These are phyloP conservation scores for Spondyliosoma cantharus DNA, from an alignment of 2,797 vertebrate genomes.

Conservation along the genomic window DNA sequence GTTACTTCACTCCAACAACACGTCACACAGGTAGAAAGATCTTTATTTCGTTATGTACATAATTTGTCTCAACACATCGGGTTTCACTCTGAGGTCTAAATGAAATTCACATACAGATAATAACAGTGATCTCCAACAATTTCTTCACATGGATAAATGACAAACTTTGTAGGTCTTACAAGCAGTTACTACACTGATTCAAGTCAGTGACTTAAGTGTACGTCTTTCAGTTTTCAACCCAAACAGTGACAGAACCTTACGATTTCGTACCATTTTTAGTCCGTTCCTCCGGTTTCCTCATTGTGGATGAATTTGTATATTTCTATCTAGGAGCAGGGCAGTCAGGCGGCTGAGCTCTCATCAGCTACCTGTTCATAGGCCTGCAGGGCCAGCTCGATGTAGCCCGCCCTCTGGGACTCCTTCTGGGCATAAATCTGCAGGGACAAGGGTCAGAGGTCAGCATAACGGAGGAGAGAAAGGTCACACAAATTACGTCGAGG, in stretches of 20 bases:
- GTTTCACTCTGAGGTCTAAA: constrained; percentile 6
- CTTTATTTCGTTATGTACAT: constrained; percentile 69
- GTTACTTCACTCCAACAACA: constrained; percentile 25
- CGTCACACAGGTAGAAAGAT: constrained; percentile 46
- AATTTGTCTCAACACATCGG: constrained; percentile 3
- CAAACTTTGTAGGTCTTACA: neutral
- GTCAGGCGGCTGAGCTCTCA: constrained; percentile 71
- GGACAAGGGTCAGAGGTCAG: constrained; percentile 46
- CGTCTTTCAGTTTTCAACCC: neutral
- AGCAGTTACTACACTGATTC: neutral
- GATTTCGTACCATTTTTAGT: neutral
- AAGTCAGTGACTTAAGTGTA: neutral
- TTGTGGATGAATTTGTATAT: constrained; percentile 1
- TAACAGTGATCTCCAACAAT: neutral
- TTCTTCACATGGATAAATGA: neutral
- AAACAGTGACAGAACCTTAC: constrained; percentile 3
- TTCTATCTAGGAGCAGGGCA: neutral
- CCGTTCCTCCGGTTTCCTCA: constrained; percentile 13
- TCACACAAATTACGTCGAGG: neutral
- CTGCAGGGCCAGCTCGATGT: constrained; percentile 92
- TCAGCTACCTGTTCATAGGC: constrained; percentile 83
- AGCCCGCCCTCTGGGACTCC: constrained; percentile 90
- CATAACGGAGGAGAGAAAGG: neutral
- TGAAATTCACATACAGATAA: neutral
- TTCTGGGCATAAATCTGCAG: constrained; percentile 89